Conservation (phyloP, 2,113 vertebrate species). For the Trematocara stigmaticum region DNA sequence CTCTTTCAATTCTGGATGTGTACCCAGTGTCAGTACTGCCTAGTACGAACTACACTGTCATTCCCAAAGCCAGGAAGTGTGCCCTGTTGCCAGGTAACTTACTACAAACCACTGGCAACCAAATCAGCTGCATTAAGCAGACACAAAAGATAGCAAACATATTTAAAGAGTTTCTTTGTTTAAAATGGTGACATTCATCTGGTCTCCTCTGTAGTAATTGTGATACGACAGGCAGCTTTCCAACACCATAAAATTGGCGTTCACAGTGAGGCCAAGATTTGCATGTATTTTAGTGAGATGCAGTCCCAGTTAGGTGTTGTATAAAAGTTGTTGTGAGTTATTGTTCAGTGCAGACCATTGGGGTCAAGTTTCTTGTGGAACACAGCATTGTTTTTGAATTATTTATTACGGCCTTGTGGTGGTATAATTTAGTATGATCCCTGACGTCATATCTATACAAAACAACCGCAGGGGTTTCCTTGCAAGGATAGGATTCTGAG, state of each 20-base stretch:
- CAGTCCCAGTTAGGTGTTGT: not conserved
- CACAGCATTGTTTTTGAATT: conserved; percentile 25
- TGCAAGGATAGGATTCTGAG: not conserved
- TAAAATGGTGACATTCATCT: not conserved
- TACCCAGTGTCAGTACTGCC: conserved; percentile 1
- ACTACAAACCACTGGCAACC: conserved; percentile 1
- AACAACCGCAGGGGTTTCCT: not conserved
- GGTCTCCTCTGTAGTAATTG: not conserved
- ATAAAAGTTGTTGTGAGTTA: not conserved
- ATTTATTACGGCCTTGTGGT: conserved; percentile 26
- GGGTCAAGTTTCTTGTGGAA: conserved; percentile 8
- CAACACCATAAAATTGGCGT: not conserved
- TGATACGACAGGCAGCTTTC: not conserved
- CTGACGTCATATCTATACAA: not conserved
- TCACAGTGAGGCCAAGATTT: not conserved
- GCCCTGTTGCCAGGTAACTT: conserved; percentile 55
- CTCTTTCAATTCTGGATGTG: not conserved
- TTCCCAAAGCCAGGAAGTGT: conserved; percentile 1
- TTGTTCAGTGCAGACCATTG: conserved; percentile 3
- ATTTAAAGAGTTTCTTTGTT: not conserved
- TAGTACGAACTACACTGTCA: not conserved
- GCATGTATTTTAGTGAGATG: not conserved
- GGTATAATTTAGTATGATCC: not conserved
- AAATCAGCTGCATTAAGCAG: not conserved
- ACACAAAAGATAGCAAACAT: conserved; percentile 12